Base-by-base conservation (phyloP, 2,797 vertebrate genomes). In the Eurystomus glaucurus region DNA sequence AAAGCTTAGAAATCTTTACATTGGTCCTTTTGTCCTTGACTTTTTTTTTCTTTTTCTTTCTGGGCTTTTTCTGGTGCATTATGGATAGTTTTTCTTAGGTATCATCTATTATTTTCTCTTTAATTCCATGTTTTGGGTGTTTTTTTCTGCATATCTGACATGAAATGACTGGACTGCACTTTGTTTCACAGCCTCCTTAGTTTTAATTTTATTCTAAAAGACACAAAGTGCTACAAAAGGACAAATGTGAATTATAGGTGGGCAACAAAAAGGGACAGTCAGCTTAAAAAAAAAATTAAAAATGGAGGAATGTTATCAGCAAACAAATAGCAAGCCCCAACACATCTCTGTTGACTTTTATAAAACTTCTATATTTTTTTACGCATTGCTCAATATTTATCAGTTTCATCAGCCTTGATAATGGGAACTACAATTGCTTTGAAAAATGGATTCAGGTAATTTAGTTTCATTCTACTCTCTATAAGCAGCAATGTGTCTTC, bases 371-470 rank as follows among this genome's bases (percentile, higher is more conserved):
- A 6, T 39, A 3, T 50, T 86, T 86, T 81, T 79, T 83, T 26
- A 22, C 20, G 15, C 0, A 1, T 75, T 51, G 25, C 45, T 89
- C 60, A 78, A 25, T 96, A 48, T 87, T 65, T 87, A 68, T 80
- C 37, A 29, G 21, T 69, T 91, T 88, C 25, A 45, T 72, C 61
- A 93, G 39, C 35, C 61, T 94, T 76, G 46, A 95, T 37, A 91
- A 85, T 69, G 22, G 50, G 31, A 89, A n/a, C 54, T 54, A 60
- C 8, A 82, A 14, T 77, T 85, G 35, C 39, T 77, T 91, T 86
- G 81, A 80, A 80, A 96, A 93, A 78, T 72, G 16, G 26, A 46
- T 69, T 90, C 29, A 35, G 17, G 28, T 82, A 79, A 66, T 72
- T 91, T 78, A 26, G 35, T 68, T 84, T 75, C 18, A 13, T 10